A percentile compares a stretch with the other conserved stretches of the same genome.
These are phyloP conservation scores for Oreochromis tanganicae DNA, from an alignment of 2,113 vertebrate species.

Conservation along the genomic window DNA sequence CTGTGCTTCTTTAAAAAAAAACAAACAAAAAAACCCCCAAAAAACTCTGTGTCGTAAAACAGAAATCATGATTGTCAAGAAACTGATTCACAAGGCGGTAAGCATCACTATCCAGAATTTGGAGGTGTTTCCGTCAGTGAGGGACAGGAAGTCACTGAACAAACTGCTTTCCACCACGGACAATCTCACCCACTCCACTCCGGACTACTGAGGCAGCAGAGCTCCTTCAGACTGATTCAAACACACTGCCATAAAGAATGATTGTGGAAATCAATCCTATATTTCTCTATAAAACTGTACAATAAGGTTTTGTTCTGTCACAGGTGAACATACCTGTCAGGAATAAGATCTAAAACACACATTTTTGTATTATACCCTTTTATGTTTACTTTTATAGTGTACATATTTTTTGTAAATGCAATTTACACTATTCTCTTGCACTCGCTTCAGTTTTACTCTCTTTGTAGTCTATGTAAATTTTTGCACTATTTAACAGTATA, in stretches of 20 bases:
- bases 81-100: background rate
- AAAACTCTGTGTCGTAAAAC: background rate
- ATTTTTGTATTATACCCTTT: background rate
- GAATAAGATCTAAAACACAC: background rate
- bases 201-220: background rate
- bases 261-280: background rate
- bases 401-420: background rate
- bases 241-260: background rate
- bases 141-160: background rate
- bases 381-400: background rate
- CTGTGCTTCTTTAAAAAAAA: background rate
- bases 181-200: background rate
- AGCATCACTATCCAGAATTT: background rate
- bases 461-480: background rate
- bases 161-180: background rate
- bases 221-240: background rate
- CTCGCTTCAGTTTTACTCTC: background rate
- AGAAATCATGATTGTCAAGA: background rate
- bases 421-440: background rate
- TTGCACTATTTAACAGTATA: background rate
- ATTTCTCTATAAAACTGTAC: background rate
- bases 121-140: background rate
- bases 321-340: background rate
- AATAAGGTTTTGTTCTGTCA: background rate
- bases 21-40: background rate